Evolutionary conservation across 2,888 invertebrate genomes (phyloP).

Genomic region (Hemaris fuciformis): DNA sequence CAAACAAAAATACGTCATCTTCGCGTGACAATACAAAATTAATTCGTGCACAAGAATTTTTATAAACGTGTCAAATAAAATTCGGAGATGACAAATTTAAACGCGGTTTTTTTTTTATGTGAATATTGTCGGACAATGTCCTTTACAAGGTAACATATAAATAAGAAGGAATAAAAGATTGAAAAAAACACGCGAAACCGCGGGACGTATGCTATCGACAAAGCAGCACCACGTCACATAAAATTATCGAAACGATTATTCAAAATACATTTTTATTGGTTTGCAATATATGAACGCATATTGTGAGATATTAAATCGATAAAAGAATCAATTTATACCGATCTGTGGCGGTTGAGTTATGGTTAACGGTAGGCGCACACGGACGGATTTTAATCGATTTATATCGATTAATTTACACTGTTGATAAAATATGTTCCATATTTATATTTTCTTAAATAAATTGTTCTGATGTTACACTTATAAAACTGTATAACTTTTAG

Average conservation of each 20-base stretch:
- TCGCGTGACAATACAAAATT: not conserved
- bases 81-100: not conserved
- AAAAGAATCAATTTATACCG: conserved; percentile 21
- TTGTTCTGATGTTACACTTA: no score
- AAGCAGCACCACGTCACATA: conserved; percentile 43
- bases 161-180: conserved; percentile 8
- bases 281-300: conserved; percentile 8
- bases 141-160: not conserved
- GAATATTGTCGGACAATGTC: not conserved
- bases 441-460: no score
- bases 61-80: not conserved
- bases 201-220: conserved; percentile 29
- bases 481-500: no score
- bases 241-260: conserved; percentile 46
- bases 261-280: conserved; percentile 45
- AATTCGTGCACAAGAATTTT: not conserved
- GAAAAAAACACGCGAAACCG: conserved; percentile 15
- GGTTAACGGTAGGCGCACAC: not conserved
- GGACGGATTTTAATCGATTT: not conserved
- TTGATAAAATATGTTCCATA: not conserved
- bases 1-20: not conserved
- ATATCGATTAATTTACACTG: not conserved
- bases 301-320: conserved; percentile 20
- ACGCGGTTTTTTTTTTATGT: not conserved
- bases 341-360: conserved; percentile 20